Conservation (phyloP, 2,113 vertebrate genomes). For the Vicugna pacos region DNA sequence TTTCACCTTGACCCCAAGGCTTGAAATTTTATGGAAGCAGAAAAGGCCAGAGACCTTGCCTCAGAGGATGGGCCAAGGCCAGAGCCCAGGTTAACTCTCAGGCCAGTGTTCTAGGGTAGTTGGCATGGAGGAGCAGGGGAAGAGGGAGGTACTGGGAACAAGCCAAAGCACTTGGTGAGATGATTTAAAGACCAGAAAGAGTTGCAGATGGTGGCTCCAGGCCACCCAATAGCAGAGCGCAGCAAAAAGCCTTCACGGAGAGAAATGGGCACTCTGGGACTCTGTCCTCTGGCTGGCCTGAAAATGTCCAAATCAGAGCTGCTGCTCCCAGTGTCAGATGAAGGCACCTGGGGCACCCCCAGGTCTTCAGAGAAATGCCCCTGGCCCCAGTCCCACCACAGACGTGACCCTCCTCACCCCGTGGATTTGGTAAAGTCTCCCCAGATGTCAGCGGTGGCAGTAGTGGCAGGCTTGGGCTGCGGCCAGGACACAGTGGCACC, state of each 20-base stretch:
- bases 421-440: conserved; percentile 95
- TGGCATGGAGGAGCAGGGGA: neutral
- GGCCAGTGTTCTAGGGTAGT: neutral
- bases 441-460: conserved; percentile 90
- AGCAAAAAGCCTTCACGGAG: neutral
- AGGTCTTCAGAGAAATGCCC: neutral
- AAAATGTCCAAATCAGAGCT: neutral
- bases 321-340: neutral
- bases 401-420: conserved; percentile 87
- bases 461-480: conserved; percentile 73
- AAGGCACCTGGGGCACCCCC: fast-evolving
- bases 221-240: neutral
- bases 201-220: neutral
- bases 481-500: conserved; percentile 82
- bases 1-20: neutral
- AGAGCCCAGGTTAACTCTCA: neutral
- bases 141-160: neutral
- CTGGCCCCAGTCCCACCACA: neutral
- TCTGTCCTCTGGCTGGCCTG: neutral
- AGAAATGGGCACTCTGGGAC: neutral
- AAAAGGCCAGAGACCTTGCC: neutral
- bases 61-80: neutral
- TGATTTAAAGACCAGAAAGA: neutral
- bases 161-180: neutral
- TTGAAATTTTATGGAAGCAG: neutral